A percentile compares a stretch with the other conserved stretches of the same genome.
Evolutionary conservation across 2,888 invertebrate genomes (phyloP).

Genomic region (Tetropium fuscum): DNA sequence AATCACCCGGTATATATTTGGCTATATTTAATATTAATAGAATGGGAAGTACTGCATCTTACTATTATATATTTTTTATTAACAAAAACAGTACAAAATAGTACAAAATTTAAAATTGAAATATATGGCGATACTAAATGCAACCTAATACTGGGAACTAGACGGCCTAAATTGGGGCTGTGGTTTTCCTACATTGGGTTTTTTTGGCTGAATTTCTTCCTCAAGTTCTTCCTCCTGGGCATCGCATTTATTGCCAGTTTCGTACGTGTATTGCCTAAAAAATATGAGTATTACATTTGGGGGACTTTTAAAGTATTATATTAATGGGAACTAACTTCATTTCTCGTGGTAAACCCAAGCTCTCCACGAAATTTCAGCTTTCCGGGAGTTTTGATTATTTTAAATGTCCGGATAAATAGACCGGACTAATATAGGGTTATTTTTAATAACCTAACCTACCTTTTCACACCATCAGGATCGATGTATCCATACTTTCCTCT

Average conservation of each 20-base stretch:
- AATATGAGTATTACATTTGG: no score
- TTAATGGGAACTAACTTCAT: no score
- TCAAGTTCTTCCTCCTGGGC: constrained; percentile 60
- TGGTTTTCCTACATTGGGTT: constrained; percentile 45
- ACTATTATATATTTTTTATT: constrained; percentile 31
- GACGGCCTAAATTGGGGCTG: constrained; percentile 48
- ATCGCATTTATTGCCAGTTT: constrained; percentile 82
- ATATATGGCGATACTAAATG: constrained; percentile 19
- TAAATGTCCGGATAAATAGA: no score
- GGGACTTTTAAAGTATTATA: no score
- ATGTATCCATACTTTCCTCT: constrained; percentile 81
- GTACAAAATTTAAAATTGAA: no score
- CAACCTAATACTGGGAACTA: constrained; percentile 22
- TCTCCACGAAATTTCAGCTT: no score
- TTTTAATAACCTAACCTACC: no score
- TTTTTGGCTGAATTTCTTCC: constrained; percentile 39
- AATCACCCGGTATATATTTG: no score
- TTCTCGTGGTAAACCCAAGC: no score
- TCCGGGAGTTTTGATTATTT: no score
- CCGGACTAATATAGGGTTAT: no score
- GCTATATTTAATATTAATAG: no score
- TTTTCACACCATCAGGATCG: constrained; percentile 84
- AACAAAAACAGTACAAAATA: constrained; percentile 37
- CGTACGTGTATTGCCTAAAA: constrained; percentile 80
- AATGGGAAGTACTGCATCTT: neutral